Conservation (phyloP, 2,113 vertebrate species). For the Atherinomorus stipes region DNA sequence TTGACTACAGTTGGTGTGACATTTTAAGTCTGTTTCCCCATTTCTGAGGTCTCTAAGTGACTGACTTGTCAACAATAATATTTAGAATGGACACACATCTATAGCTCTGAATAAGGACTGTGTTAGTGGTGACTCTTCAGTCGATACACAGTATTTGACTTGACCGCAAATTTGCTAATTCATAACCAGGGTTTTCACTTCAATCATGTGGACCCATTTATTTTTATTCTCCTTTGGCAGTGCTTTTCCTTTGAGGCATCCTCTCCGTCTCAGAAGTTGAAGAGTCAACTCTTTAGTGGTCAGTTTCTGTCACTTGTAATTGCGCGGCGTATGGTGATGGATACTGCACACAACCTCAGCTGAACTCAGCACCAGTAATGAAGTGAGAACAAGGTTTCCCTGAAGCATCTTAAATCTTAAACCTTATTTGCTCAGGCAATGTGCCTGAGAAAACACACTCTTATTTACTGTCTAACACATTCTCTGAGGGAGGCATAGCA, state of each 20-base stretch:
- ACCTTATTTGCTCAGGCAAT: slow-evolving; percentile 58
- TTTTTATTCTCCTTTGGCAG: slow-evolving; percentile 49
- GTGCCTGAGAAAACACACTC: slow-evolving; percentile 59
- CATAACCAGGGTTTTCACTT: slow-evolving; percentile 47
- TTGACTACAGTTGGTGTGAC: background rate
- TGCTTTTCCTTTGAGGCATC: slow-evolving; percentile 46
- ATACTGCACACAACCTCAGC: slow-evolving; percentile 48
- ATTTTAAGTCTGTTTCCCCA: slow-evolving; percentile 7
- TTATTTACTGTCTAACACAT: slow-evolving; percentile 67
- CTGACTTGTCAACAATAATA: slow-evolving; percentile 36
- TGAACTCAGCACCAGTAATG: slow-evolving; percentile 52
- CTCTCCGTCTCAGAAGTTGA: slow-evolving; percentile 52
- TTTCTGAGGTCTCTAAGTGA: slow-evolving; percentile 11
- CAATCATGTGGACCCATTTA: slow-evolving; percentile 34
- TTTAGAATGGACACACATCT: slow-evolving; percentile 28
- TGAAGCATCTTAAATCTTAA: slow-evolving; percentile 65
- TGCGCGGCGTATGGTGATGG: slow-evolving; percentile 44
- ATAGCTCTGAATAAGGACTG: slow-evolving; percentile 29
- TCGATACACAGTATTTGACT: slow-evolving; percentile 33
- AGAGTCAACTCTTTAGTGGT: slow-evolving; percentile 58
- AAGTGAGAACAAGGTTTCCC: slow-evolving; percentile 53
- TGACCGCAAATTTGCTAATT: slow-evolving; percentile 42
- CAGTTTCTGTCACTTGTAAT: slow-evolving; percentile 63
- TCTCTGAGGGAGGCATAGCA: slow-evolving; percentile 34
- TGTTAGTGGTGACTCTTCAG: slow-evolving; percentile 47